phyloP scores from a whole-genome alignment of 1,140 invertebrate genomes.

The Drosophila elegans region DNA sequence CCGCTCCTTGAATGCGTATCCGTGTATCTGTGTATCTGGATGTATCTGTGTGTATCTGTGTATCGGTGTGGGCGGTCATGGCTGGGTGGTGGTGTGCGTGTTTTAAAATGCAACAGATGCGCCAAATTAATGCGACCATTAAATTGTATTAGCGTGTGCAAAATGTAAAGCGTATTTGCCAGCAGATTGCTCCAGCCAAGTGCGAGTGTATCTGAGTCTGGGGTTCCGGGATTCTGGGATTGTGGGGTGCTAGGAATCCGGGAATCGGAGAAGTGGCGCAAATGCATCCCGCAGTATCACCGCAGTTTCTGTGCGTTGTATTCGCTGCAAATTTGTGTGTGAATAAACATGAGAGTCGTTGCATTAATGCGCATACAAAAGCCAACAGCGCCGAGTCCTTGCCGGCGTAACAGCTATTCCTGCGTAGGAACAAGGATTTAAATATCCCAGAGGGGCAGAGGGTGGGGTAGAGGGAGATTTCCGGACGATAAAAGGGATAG shows the following conservation, averaged over 20 bases:
- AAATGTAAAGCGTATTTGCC: conserved; percentile 79
- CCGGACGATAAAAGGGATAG: conserved; percentile 18
- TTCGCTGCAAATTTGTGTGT: conserved; percentile 81
- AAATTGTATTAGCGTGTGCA: conserved; percentile 82
- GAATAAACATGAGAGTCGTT: conserved; percentile 83
- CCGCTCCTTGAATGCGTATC: conserved; percentile 9
- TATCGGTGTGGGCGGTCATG: conserved; percentile 9
- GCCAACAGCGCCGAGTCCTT: conserved; percentile 56
- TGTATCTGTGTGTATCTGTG: conserved; percentile 3
- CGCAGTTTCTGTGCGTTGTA: conserved; percentile 67
- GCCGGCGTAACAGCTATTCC: conserved; percentile 9
- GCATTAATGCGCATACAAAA: conserved; percentile 82
- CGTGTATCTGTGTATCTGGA: neutral
- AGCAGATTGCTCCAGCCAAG: conserved; percentile 58
- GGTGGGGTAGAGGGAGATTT: too few species aligned
- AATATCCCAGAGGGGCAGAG: conserved; percentile 51
- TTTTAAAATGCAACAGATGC: conserved; percentile 83
- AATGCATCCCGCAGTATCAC: conserved; percentile 54
- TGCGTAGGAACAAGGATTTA: conserved; percentile 62
- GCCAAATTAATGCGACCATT: conserved; percentile 83
- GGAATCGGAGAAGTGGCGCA: conserved; percentile 1
- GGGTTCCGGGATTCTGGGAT: neutral
- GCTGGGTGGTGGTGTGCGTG: conserved; percentile 46
- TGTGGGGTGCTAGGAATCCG: too few species aligned
- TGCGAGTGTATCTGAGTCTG: conserved; percentile 18